Evolutionary conservation across 2,888 invertebrate species (phyloP).

Genomic region (Trichacis sp.): DNA sequence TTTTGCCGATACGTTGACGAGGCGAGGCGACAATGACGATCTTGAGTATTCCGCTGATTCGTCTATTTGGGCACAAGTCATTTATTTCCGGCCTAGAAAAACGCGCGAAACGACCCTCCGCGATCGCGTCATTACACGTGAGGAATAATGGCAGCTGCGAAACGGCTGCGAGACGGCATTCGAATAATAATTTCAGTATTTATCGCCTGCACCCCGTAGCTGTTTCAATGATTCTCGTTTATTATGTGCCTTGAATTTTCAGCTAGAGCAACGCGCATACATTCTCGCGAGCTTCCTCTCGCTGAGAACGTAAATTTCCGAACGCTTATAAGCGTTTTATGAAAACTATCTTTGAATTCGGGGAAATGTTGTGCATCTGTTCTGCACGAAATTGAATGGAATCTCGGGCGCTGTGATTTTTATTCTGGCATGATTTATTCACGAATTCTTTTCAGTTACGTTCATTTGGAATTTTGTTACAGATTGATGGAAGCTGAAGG

Average conservation of each 20-base stretch:
- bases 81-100: conserved; percentile 39
- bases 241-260: conserved; percentile 38
- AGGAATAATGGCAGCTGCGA: conserved; percentile 44
- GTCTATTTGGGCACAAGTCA: conserved; percentile 34
- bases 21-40: conserved; percentile 5
- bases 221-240: conserved; percentile 43
- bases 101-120: conserved; percentile 28
- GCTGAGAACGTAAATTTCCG: conserved; percentile 21
- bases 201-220: conserved; percentile 39
- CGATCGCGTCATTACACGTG: conserved; percentile 45
- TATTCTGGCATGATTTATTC: too few relatives aligned
- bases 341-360: conserved; percentile 35
- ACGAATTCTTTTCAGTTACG: too few relatives aligned
- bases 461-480: too few relatives aligned
- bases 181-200: conserved; percentile 45
- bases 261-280: conserved; percentile 21
- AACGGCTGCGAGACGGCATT: conserved; percentile 42
- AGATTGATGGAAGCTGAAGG: too few relatives aligned
- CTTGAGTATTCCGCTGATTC: conserved; percentile 24
- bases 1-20: conserved; percentile 1
- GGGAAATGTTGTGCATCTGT: neutral
- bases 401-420: neutral
- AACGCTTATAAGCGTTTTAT: conserved; percentile 19
- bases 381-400: neutral
- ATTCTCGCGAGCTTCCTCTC: conserved; percentile 16